These are phyloP conservation scores for Gobio gobio DNA, from an alignment of 2,113 vertebrate species.

Conservation along the genomic window DNA sequence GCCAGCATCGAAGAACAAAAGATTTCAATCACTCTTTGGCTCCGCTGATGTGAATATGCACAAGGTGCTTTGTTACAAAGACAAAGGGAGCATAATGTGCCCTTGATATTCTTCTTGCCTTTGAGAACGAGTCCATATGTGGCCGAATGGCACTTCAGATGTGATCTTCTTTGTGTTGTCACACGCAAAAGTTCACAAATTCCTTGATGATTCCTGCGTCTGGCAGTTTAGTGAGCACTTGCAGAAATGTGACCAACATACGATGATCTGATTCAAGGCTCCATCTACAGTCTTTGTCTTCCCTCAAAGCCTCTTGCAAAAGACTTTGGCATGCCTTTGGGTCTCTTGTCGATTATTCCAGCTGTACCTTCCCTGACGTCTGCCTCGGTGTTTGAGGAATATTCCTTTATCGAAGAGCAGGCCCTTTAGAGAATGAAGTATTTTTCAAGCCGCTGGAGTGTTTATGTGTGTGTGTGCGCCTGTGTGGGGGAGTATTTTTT, in stretches of 20 bases:
- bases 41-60: slow-evolving; percentile 27
- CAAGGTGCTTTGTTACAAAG: slow-evolving; percentile 38
- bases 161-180: slow-evolving; percentile 4
- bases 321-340: slow-evolving; percentile 71
- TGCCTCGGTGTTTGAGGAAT: slow-evolving; percentile 50
- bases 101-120: slow-evolving; percentile 42
- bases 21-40: slow-evolving; percentile 5
- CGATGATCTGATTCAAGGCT: neutral
- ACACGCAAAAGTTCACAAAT: neutral
- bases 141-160: neutral
- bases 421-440: slow-evolving; percentile 59
- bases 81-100: slow-evolving; percentile 49
- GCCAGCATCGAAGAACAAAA: slow-evolving; percentile 37
- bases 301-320: slow-evolving; percentile 60
- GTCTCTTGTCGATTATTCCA: slow-evolving; percentile 62
- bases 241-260: neutral
- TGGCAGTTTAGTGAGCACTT: slow-evolving; percentile 10
- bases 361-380: slow-evolving; percentile 62
- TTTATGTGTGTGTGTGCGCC: slow-evolving; percentile 60
- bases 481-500: slow-evolving; percentile 59
- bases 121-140: slow-evolving; percentile 11
- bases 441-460: slow-evolving; percentile 63
- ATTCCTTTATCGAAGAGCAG: slow-evolving; percentile 65
- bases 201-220: neutral
- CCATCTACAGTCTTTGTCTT: slow-evolving; percentile 65